phyloP scores from a whole-genome alignment of 2,888 invertebrate genomes.

The Lasioglossum villosulum region DNA sequence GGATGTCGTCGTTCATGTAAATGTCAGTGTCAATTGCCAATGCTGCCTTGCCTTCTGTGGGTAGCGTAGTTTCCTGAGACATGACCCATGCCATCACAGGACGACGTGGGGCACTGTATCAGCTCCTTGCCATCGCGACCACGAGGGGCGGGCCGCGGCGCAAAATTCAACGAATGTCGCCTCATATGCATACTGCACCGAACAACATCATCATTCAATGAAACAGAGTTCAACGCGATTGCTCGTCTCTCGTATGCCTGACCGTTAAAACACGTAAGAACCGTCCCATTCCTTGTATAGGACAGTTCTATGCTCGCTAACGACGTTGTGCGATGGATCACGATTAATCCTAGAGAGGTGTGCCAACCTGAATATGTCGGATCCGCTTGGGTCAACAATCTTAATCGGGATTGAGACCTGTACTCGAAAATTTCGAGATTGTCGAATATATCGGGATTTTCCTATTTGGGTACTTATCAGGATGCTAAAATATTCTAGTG shows the following conservation, averaged over 20 bases:
- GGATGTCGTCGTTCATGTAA: constrained; percentile 55
- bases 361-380: background rate
- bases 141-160: constrained; percentile 85
- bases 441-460: background rate
- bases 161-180: constrained; percentile 82
- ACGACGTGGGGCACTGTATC: constrained; percentile 92
- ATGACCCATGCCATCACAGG: constrained; percentile 95
- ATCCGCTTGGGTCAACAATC: background rate
- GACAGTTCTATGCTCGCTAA: too few species aligned
- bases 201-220: constrained; percentile 65
- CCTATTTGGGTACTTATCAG: background rate
- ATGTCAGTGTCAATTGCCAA: constrained; percentile 76
- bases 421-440: background rate
- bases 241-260: constrained; percentile 60
- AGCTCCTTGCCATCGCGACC: constrained; percentile 90
- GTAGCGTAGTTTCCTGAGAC: constrained; percentile 95
- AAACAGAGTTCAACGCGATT: constrained; percentile 59
- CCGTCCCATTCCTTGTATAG: background rate
- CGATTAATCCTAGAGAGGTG: background rate
- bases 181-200: constrained; percentile 82
- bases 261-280: constrained; percentile 1
- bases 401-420: background rate
- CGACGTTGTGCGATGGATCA: constrained; percentile 23
- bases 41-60: constrained; percentile 92
- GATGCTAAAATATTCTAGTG: background rate